Evolutionary conservation across 1,140 invertebrate genomes (phyloP).

Genomic region (Dreissena polymorpha): DNA sequence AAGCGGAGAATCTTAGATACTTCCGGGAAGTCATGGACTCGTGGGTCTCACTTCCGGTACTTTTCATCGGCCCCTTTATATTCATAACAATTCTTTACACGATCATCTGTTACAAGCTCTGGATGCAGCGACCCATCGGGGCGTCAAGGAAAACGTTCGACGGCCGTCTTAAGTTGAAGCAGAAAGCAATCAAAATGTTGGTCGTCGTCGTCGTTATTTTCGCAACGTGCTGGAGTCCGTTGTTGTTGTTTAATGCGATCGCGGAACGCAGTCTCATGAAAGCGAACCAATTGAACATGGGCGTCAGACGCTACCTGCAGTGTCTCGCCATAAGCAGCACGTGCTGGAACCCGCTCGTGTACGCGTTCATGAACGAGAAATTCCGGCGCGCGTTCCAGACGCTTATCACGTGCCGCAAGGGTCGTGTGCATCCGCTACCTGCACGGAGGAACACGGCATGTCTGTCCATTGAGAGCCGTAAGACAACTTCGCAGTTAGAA

Average conservation of each 20-base stretch:
- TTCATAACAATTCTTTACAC: constrained; percentile 61
- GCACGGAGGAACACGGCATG: constrained; percentile 1
- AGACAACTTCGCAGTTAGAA: constrained; percentile 47
- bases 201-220: constrained; percentile 72
- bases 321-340: constrained; percentile 85
- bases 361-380: constrained; percentile 92
- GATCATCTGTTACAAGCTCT: constrained; percentile 64
- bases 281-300: constrained; percentile 43
- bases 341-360: constrained; percentile 92
- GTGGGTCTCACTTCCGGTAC: constrained; percentile 61
- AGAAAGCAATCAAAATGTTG: constrained; percentile 73
- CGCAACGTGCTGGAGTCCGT: constrained; percentile 67
- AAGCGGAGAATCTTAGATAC: constrained; percentile 28
- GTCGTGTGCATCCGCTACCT: constrained; percentile 52
- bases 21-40: constrained; percentile 48
- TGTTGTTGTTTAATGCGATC: constrained; percentile 61
- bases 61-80: constrained; percentile 59
- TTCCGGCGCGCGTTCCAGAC: constrained; percentile 82
- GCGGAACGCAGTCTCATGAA: constrained; percentile 48
- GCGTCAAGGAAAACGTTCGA: constrained; percentile 32
- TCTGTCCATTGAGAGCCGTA: constrained; percentile 42
- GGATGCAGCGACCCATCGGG: constrained; percentile 58
- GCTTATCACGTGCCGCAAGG: constrained; percentile 55
- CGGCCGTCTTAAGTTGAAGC: constrained; percentile 58
- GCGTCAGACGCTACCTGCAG: constrained; percentile 68